phyloP scores from a whole-genome alignment of 2,888 invertebrate species.

The Saturnia pavonia region DNA sequence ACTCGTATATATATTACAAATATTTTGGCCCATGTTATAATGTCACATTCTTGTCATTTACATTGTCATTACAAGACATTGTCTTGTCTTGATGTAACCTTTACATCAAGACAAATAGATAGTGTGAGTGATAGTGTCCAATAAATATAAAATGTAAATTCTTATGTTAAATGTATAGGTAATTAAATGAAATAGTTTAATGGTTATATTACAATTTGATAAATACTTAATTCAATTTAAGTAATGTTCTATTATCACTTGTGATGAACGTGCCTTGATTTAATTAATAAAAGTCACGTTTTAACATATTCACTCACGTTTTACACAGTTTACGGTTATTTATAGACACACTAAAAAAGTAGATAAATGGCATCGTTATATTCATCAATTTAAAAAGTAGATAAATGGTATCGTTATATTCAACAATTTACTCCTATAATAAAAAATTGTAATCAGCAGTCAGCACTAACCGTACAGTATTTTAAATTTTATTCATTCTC shows the following conservation, averaged over 20 bases:
- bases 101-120: too few relatives aligned
- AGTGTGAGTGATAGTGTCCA: too few relatives aligned
- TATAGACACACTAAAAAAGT: not conserved
- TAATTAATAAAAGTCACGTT: constrained; percentile 3
- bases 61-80: too few relatives aligned
- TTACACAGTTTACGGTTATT: not conserved
- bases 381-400: not conserved
- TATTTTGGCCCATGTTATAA: too few relatives aligned
- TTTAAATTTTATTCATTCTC: not conserved
- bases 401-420: not conserved
- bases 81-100: too few relatives aligned
- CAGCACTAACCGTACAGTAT: not conserved
- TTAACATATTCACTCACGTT: not conserved
- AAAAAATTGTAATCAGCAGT: not conserved
- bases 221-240: not conserved
- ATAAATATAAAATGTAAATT: too few relatives aligned
- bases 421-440: not conserved
- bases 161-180: too few relatives aligned
- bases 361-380: not conserved
- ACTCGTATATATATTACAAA: too few relatives aligned
- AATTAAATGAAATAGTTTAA: too few relatives aligned
- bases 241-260: not conserved
- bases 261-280: constrained; percentile 1
- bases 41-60: too few relatives aligned
- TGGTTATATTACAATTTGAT: not conserved